Percentiles rank a stretch among this genome's conserved stretches.
phyloP scores from a whole-genome alignment of 2,113 vertebrate species.

The Cyprinodon brontotheroides region DNA sequence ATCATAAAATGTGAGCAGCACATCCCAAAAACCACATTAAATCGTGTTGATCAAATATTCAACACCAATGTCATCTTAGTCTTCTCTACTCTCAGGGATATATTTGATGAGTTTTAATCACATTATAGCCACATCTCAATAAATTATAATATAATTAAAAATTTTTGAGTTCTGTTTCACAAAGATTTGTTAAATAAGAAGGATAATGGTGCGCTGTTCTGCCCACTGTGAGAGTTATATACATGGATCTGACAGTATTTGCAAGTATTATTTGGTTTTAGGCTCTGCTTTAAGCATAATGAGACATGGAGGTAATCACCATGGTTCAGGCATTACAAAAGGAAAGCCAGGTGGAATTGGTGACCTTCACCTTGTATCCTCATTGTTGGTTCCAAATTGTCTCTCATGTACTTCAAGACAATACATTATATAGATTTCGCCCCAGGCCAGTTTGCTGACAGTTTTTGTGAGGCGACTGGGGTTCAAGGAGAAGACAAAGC shows the following conservation, averaged over 20 bases:
- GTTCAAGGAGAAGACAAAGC: too few relatives aligned
- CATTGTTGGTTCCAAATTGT: background rate
- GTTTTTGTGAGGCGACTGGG: too few relatives aligned
- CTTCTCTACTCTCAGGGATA: constrained; percentile 12
- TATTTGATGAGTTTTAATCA: constrained; percentile 7
- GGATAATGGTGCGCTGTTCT: background rate
- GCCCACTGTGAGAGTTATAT: background rate
- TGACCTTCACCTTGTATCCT: background rate
- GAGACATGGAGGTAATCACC: background rate
- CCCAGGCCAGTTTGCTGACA: too few relatives aligned
- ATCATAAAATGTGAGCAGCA: constrained; percentile 47
- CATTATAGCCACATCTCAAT: constrained; percentile 1
- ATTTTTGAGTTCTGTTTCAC: background rate
- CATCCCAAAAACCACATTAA: constrained; percentile 49
- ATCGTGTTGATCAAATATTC: constrained; percentile 62
- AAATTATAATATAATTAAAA: background rate
- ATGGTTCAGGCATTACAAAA: too few relatives aligned
- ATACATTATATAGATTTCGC: too few relatives aligned
- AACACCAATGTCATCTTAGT: constrained; percentile 44
- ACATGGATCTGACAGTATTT: background rate
- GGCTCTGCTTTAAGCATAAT: background rate
- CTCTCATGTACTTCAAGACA: too few relatives aligned
- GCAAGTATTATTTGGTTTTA: background rate
- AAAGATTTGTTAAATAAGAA: too few relatives aligned
- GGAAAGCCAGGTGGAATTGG: too few relatives aligned